Base-by-base conservation (phyloP, 2,888 invertebrate species). In the Aphidoletes aphidimyza region DNA sequence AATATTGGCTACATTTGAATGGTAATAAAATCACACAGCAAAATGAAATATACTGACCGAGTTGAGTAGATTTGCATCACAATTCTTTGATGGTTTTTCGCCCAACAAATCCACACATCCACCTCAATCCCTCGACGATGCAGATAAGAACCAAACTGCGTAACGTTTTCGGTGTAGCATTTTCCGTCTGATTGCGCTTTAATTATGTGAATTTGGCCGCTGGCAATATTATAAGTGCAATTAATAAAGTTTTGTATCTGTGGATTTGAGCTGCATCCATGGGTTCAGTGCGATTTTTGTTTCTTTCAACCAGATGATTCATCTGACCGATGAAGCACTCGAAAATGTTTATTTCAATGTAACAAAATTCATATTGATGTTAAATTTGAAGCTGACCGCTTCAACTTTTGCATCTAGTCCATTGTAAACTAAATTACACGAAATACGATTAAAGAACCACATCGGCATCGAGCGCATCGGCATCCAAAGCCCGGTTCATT, bases 111-210 rank as follows among this genome's bases (percentile, higher is more conserved):
- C n/a, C n/a, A n/a, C n/a, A n/a, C n/a, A n/a, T n/a, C n/a, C n/a
- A n/a, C n/a, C n/a, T n/a, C n/a, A n/a, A n/a, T n/a, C n/a, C n/a
- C n/a, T n/a, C n/a, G 14, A 14, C 42, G 42, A 42, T 42, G 42
- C 42, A 54, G 22, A 22, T 30, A 69, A 69, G 30, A 69, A 14
- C 3, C 42, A 9, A 9, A 14, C 14, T 69, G 69, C 69, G 69
- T 69, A 69, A 69, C 34, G 14, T 26, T 69, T 69, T 69, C 69
- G 17, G 69, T 69, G 17, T 69, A 69, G n/a, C 69, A 14, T 69
- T 69, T 69, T 69, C 85, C 85, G 86, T 85, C 85, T 86, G 86
- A 86, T 85, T 86, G 86, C 86, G 86, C 86, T 86, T 86, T 86
- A 86, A 86, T 86, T 86, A 85, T 86, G 86, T 85, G 86, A 86